A percentile compares a stretch with the other conserved stretches of the same genome.
Conservation (phyloP, 1,140 invertebrate species). For the Antheraea pernyi region DNA sequence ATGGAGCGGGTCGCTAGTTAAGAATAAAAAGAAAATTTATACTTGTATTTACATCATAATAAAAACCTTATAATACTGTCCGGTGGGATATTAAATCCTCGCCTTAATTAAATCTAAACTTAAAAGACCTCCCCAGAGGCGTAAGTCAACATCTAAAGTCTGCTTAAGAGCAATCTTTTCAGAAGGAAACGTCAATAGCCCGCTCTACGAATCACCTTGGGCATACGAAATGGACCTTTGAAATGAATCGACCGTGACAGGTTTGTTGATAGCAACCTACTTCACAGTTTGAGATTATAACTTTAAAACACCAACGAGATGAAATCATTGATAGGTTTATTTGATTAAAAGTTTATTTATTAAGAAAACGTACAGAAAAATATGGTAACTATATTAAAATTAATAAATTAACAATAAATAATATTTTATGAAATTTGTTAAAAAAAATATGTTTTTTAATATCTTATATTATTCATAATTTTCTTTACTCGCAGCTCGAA, state of each 20-base stretch:
- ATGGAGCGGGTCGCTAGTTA: no score
- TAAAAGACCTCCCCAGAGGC: neutral
- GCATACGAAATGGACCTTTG: conserved; percentile 2
- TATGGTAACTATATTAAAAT: no score
- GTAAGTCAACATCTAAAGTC: neutral
- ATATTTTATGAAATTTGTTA: no score
- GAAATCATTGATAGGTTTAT: neutral
- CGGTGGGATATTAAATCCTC: neutral
- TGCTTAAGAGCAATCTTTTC: neutral
- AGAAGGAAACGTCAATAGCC: neutral
- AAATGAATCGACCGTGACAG: neutral
- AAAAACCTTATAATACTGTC: neutral
- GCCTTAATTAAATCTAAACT: neutral
- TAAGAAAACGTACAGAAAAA: no score
- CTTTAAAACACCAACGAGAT: neutral
- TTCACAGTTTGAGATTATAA: neutral
- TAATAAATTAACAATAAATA: no score
- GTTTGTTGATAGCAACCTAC: neutral
- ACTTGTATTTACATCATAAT: no score
- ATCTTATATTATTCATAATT: no score
- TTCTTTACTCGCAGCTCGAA: no score
- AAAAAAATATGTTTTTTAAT: no score
- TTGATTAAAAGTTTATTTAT: neutral
- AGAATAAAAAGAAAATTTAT: no score
- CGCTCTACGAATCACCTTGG: neutral